A percentile compares a stretch with the other conserved stretches of the same genome.
phyloP scores from a whole-genome alignment of 2,797 vertebrate species.

The Lutjanus campechanus region DNA sequence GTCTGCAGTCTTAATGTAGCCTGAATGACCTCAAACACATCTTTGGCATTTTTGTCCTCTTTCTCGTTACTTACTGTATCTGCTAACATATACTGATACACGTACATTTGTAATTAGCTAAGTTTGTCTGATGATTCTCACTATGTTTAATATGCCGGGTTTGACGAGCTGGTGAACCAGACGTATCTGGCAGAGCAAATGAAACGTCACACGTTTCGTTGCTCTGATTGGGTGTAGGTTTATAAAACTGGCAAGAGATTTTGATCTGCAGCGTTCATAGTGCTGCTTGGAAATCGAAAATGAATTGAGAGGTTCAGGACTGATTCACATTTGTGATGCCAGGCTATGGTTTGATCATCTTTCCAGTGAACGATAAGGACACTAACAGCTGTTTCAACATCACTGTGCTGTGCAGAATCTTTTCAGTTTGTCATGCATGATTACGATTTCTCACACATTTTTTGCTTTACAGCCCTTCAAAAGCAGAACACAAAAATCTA shows the following conservation, averaged over 20 bases:
- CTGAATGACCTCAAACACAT: background rate
- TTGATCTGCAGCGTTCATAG: too few relatives aligned
- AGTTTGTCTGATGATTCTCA: background rate
- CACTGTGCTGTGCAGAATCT: constrained; percentile 9
- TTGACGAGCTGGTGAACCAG: too few relatives aligned
- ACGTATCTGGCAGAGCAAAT: too few relatives aligned
- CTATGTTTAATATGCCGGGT: background rate
- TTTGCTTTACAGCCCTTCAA: constrained; percentile 19
- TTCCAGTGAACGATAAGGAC: background rate
- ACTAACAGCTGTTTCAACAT: constrained; percentile 34
- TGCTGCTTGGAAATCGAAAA: too few relatives aligned
- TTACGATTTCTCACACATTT: constrained; percentile 12
- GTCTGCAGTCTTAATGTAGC: background rate
- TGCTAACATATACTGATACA: background rate
- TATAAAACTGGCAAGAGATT: too few relatives aligned
- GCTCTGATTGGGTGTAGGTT: too few relatives aligned
- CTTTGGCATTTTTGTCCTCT: background rate
- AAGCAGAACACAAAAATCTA: background rate
- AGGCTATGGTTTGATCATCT: background rate
- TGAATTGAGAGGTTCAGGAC: too few relatives aligned
- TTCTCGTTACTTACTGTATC: constrained; percentile 3
- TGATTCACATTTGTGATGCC: too few relatives aligned
- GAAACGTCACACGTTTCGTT: too few relatives aligned
- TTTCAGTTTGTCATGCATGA: constrained; percentile 23
- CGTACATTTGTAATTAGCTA: background rate